phyloP scores from a whole-genome alignment of 2,797 vertebrate genomes.

The Peromyscus aztecus region DNA sequence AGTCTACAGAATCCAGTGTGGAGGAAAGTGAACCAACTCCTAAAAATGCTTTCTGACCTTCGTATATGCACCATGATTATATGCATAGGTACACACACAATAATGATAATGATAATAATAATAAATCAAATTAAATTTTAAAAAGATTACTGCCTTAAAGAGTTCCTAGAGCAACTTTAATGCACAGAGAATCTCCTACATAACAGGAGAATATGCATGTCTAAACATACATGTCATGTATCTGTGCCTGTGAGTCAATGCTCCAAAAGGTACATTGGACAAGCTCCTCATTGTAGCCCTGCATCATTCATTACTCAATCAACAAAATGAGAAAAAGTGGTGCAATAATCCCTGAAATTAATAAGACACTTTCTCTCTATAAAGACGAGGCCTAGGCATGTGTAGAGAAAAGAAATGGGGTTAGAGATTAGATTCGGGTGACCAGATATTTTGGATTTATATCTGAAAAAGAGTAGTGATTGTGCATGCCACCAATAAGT shows the following conservation, averaged over 20 bases:
- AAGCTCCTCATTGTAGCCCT: background rate
- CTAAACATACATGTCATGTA: background rate
- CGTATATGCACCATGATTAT: background rate
- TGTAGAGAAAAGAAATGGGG: background rate
- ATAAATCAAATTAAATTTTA: background rate
- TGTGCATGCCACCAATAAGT: background rate
- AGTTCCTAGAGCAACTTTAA: background rate
- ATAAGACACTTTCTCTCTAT: background rate
- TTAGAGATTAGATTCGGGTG: background rate
- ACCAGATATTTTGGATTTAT: background rate
- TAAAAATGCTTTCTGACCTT: background rate
- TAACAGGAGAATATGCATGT: background rate
- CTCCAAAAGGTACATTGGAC: background rate
- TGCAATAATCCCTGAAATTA: background rate
- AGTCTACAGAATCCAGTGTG: background rate
- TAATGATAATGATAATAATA: background rate
- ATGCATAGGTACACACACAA: background rate
- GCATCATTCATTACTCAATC: background rate
- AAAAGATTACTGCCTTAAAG: background rate
- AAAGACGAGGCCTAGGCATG: background rate
- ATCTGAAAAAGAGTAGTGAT: background rate
- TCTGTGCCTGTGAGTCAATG: background rate
- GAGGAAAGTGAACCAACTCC: background rate
- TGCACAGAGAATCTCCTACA: background rate
- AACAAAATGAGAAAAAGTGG: background rate